These are phyloP conservation scores for Synanthedon vespiformis DNA, from an alignment of 2,888 invertebrate species.

Conservation along the genomic window DNA sequence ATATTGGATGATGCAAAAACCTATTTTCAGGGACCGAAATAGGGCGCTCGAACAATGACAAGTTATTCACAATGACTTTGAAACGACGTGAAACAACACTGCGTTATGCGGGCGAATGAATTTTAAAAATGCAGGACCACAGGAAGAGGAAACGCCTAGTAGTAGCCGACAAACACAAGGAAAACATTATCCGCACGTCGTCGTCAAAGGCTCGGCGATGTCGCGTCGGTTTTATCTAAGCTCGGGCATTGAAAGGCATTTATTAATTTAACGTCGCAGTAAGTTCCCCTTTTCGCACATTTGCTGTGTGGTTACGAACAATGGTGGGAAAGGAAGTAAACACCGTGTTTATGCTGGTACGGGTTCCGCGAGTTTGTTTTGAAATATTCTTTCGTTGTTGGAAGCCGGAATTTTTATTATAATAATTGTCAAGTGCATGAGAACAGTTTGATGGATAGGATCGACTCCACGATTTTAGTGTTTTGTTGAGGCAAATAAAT, in stretches of 20 bases:
- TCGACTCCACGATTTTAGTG: too few species aligned
- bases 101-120: slow-evolving; percentile 21
- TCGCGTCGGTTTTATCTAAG: slow-evolving; percentile 20
- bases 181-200: slow-evolving; percentile 24
- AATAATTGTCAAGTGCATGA: too few species aligned
- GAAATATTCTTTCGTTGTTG: too few species aligned
- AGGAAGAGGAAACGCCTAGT: slow-evolving; percentile 15
- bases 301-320: background rate
- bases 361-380: too few species aligned
- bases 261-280: slow-evolving; percentile 25
- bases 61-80: slow-evolving; percentile 21
- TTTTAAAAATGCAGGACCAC: slow-evolving; percentile 29
- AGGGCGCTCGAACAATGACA: slow-evolving; percentile 8
- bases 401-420: too few species aligned
- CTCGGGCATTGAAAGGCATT: slow-evolving; percentile 33
- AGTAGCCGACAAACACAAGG: slow-evolving; percentile 12
- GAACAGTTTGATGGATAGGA: too few species aligned
- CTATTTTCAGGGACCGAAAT: background rate
- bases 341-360: background rate
- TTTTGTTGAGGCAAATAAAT: too few species aligned
- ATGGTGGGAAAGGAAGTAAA: background rate
- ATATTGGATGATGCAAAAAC: too few species aligned
- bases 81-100: slow-evolving; percentile 24
- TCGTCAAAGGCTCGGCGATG: slow-evolving; percentile 28
- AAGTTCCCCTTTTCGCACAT: background rate